These are phyloP conservation scores for Hemibagrus guttatus DNA, from an alignment of 2,797 vertebrate genomes.

Conservation along the genomic window DNA sequence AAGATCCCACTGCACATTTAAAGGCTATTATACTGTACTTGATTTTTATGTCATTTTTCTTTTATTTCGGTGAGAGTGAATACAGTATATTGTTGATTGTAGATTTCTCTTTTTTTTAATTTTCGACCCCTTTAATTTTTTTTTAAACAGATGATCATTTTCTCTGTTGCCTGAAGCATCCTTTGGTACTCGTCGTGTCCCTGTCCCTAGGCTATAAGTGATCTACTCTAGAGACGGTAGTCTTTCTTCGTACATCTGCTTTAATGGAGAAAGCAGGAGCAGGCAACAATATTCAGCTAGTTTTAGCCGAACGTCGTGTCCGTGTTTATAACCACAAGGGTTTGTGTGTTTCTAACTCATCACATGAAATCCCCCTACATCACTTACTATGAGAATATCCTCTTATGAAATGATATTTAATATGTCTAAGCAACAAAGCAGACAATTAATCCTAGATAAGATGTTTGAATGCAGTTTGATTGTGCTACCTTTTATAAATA, in stretches of 20 bases:
- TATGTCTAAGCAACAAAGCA: background rate
- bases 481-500: background rate
- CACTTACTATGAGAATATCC: background rate
- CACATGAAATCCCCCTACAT: background rate
- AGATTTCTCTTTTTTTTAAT: background rate
- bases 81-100: background rate
- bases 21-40: background rate
- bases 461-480: background rate
- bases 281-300: too few relatives aligned
- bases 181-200: background rate
- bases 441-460: background rate
- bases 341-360: background rate
- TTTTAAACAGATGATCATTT: background rate
- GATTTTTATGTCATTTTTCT: background rate
- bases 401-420: background rate
- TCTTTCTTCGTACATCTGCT: background rate
- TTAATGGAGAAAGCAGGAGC: background rate
- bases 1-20: background rate
- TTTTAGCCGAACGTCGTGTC: background rate
- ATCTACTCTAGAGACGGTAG: background rate
- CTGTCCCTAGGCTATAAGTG: conserved; percentile 10
- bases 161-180: background rate
- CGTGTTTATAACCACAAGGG: background rate
- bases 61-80: background rate
- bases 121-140: background rate